Evolutionary conservation across 2,888 invertebrate species (phyloP).

Genomic region (Drosophila pullipes): DNA sequence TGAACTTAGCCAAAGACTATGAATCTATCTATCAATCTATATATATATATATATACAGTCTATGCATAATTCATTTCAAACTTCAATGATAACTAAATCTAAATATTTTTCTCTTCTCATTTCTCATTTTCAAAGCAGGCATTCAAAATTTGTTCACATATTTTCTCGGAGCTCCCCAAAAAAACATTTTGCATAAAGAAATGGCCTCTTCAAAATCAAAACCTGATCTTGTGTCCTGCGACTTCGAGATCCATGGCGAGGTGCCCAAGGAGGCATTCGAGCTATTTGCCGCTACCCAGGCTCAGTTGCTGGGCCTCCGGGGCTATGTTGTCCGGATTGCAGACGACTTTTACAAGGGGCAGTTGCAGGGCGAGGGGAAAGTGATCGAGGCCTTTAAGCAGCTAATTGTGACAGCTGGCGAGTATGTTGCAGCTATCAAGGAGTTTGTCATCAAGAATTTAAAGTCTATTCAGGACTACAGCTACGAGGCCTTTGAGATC

Average conservation of each 20-base stretch:
- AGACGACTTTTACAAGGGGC: constrained; percentile 5
- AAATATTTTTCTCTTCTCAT: neutral
- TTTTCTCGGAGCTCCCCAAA: neutral
- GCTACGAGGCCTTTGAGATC: constrained; percentile 3
- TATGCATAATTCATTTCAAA: neutral
- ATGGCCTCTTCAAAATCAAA: neutral
- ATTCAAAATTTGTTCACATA: neutral
- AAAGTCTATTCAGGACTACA: neutral
- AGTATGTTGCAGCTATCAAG: constrained; percentile 5
- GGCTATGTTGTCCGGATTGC: neutral
- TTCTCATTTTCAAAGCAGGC: neutral
- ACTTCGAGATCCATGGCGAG: neutral
- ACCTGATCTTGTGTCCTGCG: neutral
- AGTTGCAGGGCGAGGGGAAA: constrained; percentile 4
- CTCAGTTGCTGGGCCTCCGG: neutral
- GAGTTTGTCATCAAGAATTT: constrained; percentile 5
- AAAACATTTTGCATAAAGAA: neutral
- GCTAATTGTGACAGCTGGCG: neutral
- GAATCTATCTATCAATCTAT: no score
- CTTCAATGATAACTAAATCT: neutral
- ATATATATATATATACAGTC: neutral
- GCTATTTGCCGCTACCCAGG: constrained; percentile 3
- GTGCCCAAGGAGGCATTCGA: neutral
- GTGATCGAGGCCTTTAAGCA: constrained; percentile 4
- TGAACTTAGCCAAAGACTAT: no score